Conservation (phyloP, 2,888 invertebrate species). For the Willowsia nigromaculata region DNA sequence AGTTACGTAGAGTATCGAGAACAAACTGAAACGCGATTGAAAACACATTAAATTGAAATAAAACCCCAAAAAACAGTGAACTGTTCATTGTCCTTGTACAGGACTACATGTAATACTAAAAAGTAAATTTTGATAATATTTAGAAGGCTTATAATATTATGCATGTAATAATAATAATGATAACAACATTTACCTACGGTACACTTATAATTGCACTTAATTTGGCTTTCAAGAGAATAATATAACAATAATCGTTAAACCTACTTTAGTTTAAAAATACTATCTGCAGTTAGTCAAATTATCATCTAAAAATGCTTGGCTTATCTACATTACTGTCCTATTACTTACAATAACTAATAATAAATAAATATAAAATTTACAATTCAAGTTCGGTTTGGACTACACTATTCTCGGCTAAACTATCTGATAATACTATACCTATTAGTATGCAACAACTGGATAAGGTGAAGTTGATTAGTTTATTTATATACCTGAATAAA, state of each 20-base stretch:
- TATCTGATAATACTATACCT: constrained; percentile 27
- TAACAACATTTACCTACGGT: background rate
- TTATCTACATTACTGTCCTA: constrained; percentile 40
- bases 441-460: constrained; percentile 55
- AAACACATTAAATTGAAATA: constrained; percentile 47
- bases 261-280: constrained; percentile 5
- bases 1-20: constrained; percentile 41
- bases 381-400: constrained; percentile 63
- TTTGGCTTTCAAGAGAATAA: constrained; percentile 62
- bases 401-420: constrained; percentile 1
- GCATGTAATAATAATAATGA: background rate
- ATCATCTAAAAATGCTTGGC: constrained; percentile 52
- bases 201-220: constrained; percentile 63
- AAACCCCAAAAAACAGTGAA: constrained; percentile 68
- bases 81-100: constrained; percentile 49
- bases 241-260: constrained; percentile 46
- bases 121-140: constrained; percentile 50
- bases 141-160: constrained; percentile 13
- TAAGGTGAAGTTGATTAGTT: constrained; percentile 30
- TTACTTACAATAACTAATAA: constrained; percentile 7
- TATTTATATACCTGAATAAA: constrained; percentile 28
- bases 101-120: constrained; percentile 48
- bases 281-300: background rate
- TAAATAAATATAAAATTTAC: constrained; percentile 29
- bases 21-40: constrained; percentile 63